Evolutionary conservation across 2,797 vertebrate species (phyloP).

Genomic region (Hyperoplus immaculatus): DNA sequence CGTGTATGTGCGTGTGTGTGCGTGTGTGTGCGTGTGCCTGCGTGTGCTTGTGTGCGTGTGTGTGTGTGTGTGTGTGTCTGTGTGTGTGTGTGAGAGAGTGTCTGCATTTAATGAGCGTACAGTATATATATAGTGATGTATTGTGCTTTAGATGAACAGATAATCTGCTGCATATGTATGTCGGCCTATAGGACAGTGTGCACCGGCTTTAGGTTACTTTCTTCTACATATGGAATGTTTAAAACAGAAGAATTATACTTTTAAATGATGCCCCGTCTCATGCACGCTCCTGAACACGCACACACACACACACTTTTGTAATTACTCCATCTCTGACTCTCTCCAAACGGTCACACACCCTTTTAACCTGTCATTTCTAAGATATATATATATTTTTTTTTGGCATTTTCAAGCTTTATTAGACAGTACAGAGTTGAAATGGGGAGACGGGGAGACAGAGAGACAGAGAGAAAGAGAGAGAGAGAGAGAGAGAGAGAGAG

Average conservation of each 20-base stretch:
- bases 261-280: no score
- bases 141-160: constrained; percentile 23
- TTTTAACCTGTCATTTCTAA: no score
- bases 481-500: no score
- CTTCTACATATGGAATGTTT: neutral
- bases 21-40: no score
- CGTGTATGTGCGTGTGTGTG: neutral
- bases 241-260: no score
- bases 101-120: constrained; percentile 36
- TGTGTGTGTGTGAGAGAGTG: neutral
- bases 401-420: no score
- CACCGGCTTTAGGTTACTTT: neutral
- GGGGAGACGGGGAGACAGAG: no score
- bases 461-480: no score
- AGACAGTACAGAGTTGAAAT: no score
- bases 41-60: no score
- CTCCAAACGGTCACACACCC: constrained; percentile 22
- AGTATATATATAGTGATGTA: neutral
- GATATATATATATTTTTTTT: no score
- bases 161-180: constrained; percentile 9
- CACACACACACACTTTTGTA: constrained; percentile 21
- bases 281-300: constrained; percentile 44
- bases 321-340: constrained; percentile 38
- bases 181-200: neutral
- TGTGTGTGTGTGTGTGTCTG: no score